phyloP scores from a whole-genome alignment of 2,888 invertebrate genomes.

The Drosophila imparisetae region DNA sequence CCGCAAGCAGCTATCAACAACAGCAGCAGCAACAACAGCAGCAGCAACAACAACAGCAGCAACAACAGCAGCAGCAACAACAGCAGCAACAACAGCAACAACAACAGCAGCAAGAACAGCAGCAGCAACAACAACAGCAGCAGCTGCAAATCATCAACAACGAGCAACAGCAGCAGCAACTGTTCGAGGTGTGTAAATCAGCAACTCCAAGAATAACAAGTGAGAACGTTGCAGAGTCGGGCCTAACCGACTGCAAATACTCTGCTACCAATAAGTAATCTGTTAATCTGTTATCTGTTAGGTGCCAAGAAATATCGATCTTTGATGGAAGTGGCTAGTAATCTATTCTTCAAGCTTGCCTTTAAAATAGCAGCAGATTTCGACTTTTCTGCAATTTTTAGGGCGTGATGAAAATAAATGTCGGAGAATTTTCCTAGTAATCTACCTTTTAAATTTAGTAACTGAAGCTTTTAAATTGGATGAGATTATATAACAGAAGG shows the following conservation, averaged over 20 bases:
- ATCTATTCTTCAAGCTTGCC: not conserved
- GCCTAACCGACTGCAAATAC: not conserved
- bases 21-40: slow-evolving; percentile 73
- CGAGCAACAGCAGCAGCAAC: slow-evolving; percentile 79
- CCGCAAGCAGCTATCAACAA: slow-evolving; percentile 79
- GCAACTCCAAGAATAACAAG: not conserved
- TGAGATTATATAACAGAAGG: not conserved
- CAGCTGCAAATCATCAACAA: slow-evolving; percentile 74
- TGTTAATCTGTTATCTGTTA: no score
- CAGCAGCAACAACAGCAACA: slow-evolving; percentile 72
- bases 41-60: slow-evolving; percentile 72
- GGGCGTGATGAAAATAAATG: not conserved
- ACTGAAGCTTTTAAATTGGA: not conserved
- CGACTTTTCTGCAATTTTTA: not conserved
- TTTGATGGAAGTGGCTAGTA: not conserved
- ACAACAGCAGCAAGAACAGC: slow-evolving; percentile 36
- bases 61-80: slow-evolving; percentile 68
- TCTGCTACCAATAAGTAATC: not conserved
- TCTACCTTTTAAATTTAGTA: not conserved
- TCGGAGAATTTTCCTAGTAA: not conserved
- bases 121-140: slow-evolving; percentile 71
- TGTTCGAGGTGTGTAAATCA: slow-evolving; percentile 71
- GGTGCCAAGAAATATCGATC: not conserved
- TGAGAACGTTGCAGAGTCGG: not conserved
- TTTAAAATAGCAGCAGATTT: not conserved